phyloP scores from a whole-genome alignment of 2,113 vertebrate genomes.

The Neomonachus schauinslandi region DNA sequence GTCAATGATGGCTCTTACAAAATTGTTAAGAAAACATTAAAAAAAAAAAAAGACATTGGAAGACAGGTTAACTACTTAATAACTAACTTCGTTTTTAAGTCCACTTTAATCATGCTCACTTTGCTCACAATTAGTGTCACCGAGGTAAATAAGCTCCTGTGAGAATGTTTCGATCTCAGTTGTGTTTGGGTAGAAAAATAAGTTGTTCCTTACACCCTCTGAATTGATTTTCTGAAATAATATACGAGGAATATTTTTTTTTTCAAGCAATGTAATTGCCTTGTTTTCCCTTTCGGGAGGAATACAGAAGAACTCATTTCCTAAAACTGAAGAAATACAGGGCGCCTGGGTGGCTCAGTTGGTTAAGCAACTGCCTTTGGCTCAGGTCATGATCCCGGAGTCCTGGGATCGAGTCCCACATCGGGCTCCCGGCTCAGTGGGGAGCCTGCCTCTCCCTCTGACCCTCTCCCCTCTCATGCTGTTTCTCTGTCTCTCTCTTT shows the following conservation, averaged over 20 bases:
- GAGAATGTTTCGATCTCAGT: neutral
- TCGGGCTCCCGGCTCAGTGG: too few relatives aligned
- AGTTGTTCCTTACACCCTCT: neutral
- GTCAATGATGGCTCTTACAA: neutral
- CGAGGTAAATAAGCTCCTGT: neutral
- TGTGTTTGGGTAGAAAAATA: constrained; percentile 27
- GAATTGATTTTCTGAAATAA: constrained; percentile 24
- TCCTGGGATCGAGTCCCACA: too few relatives aligned
- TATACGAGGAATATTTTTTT: neutral
- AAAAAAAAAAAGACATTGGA: neutral
- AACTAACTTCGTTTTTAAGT: neutral
- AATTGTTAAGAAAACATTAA: neutral
- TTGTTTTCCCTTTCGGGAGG: neutral
- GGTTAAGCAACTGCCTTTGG: too few relatives aligned
- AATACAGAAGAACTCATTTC: neutral
- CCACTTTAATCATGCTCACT: constrained; percentile 11
- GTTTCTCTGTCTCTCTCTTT: too few relatives aligned
- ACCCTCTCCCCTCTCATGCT: too few relatives aligned
- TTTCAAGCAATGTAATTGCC: neutral
- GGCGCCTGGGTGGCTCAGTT: too few relatives aligned
- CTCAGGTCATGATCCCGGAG: too few relatives aligned
- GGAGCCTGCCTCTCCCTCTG: too few relatives aligned
- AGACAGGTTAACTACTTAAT: neutral
- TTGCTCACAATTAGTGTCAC: neutral
- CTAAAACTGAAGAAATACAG: neutral